Conservation (phyloP, 2,113 vertebrate genomes). For the Xerus inauris region DNA sequence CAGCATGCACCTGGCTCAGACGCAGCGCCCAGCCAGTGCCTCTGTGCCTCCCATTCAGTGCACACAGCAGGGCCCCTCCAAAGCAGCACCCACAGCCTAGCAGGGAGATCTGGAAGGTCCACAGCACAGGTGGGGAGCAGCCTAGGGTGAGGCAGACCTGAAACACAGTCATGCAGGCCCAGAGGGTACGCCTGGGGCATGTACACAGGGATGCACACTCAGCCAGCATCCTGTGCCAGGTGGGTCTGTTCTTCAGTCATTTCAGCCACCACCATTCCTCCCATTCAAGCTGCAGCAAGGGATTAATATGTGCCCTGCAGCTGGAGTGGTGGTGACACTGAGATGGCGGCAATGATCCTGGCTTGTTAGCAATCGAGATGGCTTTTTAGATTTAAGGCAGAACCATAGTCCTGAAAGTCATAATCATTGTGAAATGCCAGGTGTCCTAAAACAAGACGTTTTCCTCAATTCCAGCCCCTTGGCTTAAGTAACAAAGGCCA, state of each 20-base stretch:
- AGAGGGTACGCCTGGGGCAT: rapidly evolving
- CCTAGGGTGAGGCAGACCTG: not conserved
- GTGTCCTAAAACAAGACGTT: not conserved
- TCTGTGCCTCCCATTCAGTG: not conserved
- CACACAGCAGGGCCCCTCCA: not conserved
- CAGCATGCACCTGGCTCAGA: not conserved
- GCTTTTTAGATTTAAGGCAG: not conserved
- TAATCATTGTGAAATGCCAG: not conserved
- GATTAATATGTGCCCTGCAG: no score
- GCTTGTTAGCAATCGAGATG: not conserved
- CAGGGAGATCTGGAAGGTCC: rapidly evolving
- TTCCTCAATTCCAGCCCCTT: not conserved
- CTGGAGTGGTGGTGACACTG: not conserved
- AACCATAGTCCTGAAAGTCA: not conserved
- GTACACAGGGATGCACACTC: no score
- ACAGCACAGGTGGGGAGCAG: not conserved
- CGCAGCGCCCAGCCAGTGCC: not conserved
- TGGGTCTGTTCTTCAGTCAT: not conserved
- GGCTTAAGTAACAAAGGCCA: not conserved
- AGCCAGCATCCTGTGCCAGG: rapidly evolving
- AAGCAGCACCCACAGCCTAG: not conserved
- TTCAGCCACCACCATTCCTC: no score
- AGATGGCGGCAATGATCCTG: not conserved
- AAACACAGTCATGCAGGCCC: rapidly evolving
- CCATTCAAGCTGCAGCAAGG: not conserved